Conservation (phyloP, 2,888 invertebrate species). For the Dynastes maya region DNA sequence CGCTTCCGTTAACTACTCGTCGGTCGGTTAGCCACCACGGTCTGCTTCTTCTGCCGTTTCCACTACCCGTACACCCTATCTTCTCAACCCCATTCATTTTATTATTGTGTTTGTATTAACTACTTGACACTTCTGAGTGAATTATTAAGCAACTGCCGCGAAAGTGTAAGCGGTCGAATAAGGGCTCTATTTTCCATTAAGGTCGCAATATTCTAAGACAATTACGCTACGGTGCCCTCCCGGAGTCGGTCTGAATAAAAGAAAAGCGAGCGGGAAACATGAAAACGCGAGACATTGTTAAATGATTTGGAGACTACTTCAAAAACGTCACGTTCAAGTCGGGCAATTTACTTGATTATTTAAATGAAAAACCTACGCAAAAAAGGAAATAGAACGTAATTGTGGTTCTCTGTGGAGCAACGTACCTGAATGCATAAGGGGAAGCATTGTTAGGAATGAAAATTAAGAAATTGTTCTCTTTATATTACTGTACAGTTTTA, state of each 20-base stretch:
- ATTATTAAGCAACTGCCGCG: slow-evolving; percentile 33
- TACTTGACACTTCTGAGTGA: slow-evolving; percentile 38
- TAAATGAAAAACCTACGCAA: slow-evolving; percentile 10
- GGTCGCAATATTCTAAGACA: slow-evolving; percentile 39
- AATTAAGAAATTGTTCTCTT: too few relatives aligned
- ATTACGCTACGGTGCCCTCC: slow-evolving; percentile 26
- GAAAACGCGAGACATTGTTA: slow-evolving; percentile 20
- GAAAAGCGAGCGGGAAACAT: neutral
- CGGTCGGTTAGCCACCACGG: neutral
- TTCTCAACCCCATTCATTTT: slow-evolving; percentile 20
- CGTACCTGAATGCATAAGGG: neutral
- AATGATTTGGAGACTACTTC: slow-evolving; percentile 20
- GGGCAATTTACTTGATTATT: slow-evolving; percentile 32
- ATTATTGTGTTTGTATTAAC: slow-evolving; percentile 42
- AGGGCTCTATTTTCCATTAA: slow-evolving; percentile 44
- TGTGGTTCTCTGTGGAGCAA: neutral
- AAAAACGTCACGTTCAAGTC: slow-evolving; percentile 21
- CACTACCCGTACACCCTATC: slow-evolving; percentile 8
- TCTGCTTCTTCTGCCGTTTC: slow-evolving; percentile 20
- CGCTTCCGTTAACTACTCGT: slow-evolving; percentile 2
- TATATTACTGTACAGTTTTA: too few relatives aligned
- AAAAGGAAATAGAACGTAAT: slow-evolving; percentile 20
- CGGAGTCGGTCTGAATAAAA: neutral
- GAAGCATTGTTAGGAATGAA: neutral
- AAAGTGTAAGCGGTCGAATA: slow-evolving; percentile 35